Evolutionary conservation across 2,113 vertebrate genomes (phyloP).

Genomic region (Megatriorchis doriae): DNA sequence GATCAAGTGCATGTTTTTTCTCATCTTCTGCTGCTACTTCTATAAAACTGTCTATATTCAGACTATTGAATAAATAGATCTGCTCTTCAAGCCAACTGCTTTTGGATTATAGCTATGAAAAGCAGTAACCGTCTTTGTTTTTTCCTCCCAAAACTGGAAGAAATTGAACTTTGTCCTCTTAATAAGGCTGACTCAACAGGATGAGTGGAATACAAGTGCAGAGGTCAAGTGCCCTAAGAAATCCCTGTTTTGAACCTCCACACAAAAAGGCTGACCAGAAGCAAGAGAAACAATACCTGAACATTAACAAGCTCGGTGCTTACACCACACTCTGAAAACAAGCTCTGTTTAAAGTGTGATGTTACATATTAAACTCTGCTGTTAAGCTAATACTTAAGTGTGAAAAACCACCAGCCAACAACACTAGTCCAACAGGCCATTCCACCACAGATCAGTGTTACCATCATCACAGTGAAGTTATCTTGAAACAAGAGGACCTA

Average conservation of each 20-base stretch:
- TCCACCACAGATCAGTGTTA: not conserved
- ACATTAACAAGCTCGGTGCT: not conserved
- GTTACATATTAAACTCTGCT: not conserved
- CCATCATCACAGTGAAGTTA: not conserved
- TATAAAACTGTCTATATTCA: not conserved
- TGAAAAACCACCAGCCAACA: not conserved
- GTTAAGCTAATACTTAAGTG: not conserved
- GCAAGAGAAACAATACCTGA: not conserved
- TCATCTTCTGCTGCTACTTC: not conserved
- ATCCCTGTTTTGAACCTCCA: not conserved
- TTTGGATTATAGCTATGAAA: not conserved
- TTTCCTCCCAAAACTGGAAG: not conserved
- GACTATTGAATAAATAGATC: not conserved
- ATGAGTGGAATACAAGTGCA: not conserved
- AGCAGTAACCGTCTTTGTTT: not conserved
- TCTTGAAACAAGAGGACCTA: not conserved
- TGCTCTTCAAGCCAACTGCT: not conserved
- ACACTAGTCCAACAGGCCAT: not conserved
- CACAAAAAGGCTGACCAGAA: not conserved
- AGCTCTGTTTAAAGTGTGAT: not conserved
- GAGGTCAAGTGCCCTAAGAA: not conserved
- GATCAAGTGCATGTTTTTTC: not conserved
- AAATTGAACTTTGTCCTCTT: slow-evolving; percentile 3
- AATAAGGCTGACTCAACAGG: slow-evolving; percentile 11
- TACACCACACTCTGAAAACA: not conserved